Evolutionary conservation across 2,888 invertebrate genomes (phyloP), one percentile per base, ranked within the genome.

Genomic region (Metopia argyrocephala): DNA sequence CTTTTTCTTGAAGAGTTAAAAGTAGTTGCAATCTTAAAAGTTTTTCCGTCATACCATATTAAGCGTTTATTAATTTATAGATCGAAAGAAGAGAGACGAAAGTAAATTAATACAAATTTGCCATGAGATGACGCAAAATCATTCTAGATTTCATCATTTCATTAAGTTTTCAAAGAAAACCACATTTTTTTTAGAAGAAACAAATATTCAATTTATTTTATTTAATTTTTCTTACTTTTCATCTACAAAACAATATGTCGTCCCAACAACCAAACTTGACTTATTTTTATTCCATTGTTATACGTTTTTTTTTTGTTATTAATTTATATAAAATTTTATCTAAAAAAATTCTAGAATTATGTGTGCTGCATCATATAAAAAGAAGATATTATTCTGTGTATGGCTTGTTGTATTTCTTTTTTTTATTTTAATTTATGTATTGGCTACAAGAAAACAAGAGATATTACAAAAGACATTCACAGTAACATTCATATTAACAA

Each of bases 251-350:
- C 21, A 73, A 38, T 31, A 59, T 70, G 81, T n/a, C n/a, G n/a
- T 81, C 81, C 81, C 81, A 81, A 54, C 81, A 81, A 81, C 81
- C 81, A 81, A 81, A 81, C 69, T 69, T 69, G 54, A 56, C 38
- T 75, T 27, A 46, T 73, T 56, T 27, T 21, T 48, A 66, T 66
- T 23, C 15, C 2, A 38, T 38, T 38, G 15, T 38, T 38, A 38
- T 2, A 2, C 9, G 20, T 38, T 25, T 70, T 18, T 45, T 25
- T 46, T 57, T 69, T 76, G 15, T 9, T 23, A 23, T 38, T 54
- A 15, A 31, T 52, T 66, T 61, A 66, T 65, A 61, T 68, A 78
- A 78, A 78, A 61, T 73, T 73, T 78, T 78, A 71, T 52, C 50
- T 9, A 59, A 78, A 78, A 50, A 73, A 78, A 73, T 62, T 73